Percentiles rank a stretch among this genome's conserved stretches.
phyloP scores from a whole-genome alignment of 2,888 invertebrate genomes.

The Ditula angustiorana region DNA sequence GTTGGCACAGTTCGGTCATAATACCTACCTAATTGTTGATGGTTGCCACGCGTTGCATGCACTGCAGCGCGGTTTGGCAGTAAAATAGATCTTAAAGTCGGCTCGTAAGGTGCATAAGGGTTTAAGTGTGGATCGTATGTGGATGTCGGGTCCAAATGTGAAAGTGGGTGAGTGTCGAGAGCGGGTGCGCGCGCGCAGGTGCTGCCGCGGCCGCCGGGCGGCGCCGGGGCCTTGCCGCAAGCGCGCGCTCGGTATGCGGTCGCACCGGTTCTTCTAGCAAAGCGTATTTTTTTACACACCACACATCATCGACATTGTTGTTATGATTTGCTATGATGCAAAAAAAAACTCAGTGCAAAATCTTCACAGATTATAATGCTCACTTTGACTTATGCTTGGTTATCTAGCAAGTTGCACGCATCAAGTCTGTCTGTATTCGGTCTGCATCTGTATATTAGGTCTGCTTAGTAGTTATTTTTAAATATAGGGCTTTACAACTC shows the following conservation, averaged over 20 bases:
- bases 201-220: conserved; percentile 59
- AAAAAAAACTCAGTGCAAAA: conserved; percentile 69
- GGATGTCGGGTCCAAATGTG: conserved; percentile 57
- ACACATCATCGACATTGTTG: conserved; percentile 83
- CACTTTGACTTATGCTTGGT: conserved; percentile 17
- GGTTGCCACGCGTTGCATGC: conserved; percentile 36
- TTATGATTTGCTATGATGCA: conserved; percentile 81
- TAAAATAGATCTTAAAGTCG: conserved; percentile 30
- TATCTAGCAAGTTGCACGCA: neutral
- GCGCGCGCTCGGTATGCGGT: conserved; percentile 82
- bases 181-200: conserved; percentile 31
- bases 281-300: conserved; percentile 80
- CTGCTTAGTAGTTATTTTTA: no score
- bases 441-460: neutral
- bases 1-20: conserved; percentile 29
- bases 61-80: conserved; percentile 1
- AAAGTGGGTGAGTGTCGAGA: conserved; percentile 65
- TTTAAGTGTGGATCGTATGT: conserved; percentile 37
- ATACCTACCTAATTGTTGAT: conserved; percentile 34
- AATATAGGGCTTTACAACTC: no score
- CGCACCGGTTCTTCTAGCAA: conserved; percentile 84
- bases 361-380: conserved; percentile 19
- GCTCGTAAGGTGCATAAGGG: conserved; percentile 32
- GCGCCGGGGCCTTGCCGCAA: conserved; percentile 76
- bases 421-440: neutral